Evolutionary conservation across 2,888 invertebrate genomes (phyloP), one percentile per base, ranked within the genome.

Genomic region (Pristionchus exspectatus): DNA sequence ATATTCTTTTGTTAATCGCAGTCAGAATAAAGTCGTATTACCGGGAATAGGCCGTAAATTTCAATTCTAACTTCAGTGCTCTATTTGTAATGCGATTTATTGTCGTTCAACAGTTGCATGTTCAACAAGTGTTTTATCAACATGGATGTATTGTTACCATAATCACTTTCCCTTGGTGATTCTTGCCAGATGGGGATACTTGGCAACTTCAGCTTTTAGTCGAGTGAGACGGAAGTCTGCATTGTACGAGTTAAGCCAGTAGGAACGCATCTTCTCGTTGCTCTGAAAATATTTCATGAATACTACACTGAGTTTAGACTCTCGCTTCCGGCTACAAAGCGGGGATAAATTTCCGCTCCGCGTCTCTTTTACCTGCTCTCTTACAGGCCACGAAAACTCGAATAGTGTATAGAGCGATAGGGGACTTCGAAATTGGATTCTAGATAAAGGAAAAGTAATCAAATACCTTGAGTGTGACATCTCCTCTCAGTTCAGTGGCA

Each of bases 401-500:
- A 72, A 38, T 27, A n/a, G 72, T 30, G 72, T 9, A 7, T 24
- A 4, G 18, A 30, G 33, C 12, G 33, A 74, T 9, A 24, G 24
- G 74, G 38, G 24, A 24, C 16, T 44, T 30, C 12, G 27, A 27
- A 50, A 38, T 38, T 38, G 38, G 5, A 38, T 38, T 38, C 38
- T 38, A 38, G 9, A 9, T 50, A 50, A 50, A 50, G 9, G 4
- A 1, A 27, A 24, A 24, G 0, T 12, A 69, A 69, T 14, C 2
- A 16, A 3, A 27, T 38, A 90, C 90, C 90, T 90, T 92, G 74
- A 92, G 77, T 7, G 85, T 59, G 16, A 92, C 87, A n/a, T 91
- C 91, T 38, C 91, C 92, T 44, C 92, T n/a, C 30, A 90, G 90
- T 50, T 90, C 89, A 5, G 90, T 90, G 1, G 90, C 91, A 89